phyloP scores from a whole-genome alignment of 2,113 vertebrate genomes.

The Trematocara stigmaticum region DNA sequence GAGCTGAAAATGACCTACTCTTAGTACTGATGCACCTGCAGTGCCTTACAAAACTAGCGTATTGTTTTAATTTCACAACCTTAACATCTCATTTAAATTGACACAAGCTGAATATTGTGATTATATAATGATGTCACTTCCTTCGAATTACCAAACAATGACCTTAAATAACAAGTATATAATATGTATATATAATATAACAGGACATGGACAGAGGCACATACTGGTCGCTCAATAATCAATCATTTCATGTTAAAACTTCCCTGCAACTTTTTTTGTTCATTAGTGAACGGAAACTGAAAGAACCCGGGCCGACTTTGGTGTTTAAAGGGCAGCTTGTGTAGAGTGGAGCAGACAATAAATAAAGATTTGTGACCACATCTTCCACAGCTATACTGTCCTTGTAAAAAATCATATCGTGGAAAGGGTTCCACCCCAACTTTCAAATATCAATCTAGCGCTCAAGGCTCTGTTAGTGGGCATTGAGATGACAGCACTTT shows the following conservation, averaged over 20 bases:
- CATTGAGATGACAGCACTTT: constrained; percentile 26
- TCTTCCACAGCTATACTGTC: not conserved
- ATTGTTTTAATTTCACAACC: not conserved
- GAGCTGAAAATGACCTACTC: not conserved
- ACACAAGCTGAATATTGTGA: not conserved
- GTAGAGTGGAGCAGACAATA: not conserved
- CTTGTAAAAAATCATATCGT: not conserved
- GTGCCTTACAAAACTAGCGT: not conserved
- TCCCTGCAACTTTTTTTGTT: not conserved
- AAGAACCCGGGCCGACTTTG: not conserved
- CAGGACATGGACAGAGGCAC: not conserved
- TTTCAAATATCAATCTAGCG: constrained; percentile 9
- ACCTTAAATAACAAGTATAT: not conserved
- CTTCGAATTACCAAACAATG: not conserved
- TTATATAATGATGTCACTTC: not conserved
- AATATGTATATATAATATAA: not conserved
- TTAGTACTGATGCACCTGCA: not conserved
- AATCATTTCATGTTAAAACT: not conserved
- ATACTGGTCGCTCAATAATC: not conserved
- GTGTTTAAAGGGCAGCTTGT: not conserved
- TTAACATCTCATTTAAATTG: not conserved
- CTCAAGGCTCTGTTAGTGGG: constrained; percentile 35
- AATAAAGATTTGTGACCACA: constrained; percentile 5
- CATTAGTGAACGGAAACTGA: not conserved
- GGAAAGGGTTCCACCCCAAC: constrained; percentile 1